Conservation (phyloP, 1,140 invertebrate species). For the Steinernema khuongi region DNA sequence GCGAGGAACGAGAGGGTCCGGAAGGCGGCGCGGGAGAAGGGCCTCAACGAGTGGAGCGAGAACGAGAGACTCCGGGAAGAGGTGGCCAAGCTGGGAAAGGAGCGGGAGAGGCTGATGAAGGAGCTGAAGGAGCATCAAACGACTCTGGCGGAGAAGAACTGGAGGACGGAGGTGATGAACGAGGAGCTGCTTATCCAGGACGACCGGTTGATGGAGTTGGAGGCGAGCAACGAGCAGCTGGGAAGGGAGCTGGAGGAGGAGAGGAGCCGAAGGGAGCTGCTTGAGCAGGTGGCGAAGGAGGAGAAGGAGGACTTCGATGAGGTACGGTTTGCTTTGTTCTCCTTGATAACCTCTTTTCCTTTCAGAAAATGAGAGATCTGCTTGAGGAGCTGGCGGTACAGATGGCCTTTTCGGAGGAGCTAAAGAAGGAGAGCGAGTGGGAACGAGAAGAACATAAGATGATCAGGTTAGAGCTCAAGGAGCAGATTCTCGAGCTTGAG, state of each 20-base stretch:
- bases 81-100: background rate
- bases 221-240: background rate
- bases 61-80: background rate
- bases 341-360: no score
- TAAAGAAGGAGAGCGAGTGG: no score
- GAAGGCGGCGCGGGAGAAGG: background rate
- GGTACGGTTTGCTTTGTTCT: no score
- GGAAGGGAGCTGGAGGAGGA: background rate
- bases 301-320: no score
- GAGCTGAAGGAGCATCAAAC: background rate
- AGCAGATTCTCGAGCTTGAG: background rate
- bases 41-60: no score
- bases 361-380: no score
- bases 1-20: background rate
- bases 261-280: background rate
- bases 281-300: no score
- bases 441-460: no score
- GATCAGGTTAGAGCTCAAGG: no score
- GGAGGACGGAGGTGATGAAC: background rate
- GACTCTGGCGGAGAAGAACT: background rate
- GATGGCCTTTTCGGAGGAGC: no score
- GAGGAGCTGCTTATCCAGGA: background rate
- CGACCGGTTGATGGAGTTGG: background rate
- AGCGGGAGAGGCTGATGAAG: background rate
- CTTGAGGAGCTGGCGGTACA: no score